phyloP scores from a whole-genome alignment of 37 sponge, comb jelly and placozoan genomes.

The Bolinopsis microptera region DNA sequence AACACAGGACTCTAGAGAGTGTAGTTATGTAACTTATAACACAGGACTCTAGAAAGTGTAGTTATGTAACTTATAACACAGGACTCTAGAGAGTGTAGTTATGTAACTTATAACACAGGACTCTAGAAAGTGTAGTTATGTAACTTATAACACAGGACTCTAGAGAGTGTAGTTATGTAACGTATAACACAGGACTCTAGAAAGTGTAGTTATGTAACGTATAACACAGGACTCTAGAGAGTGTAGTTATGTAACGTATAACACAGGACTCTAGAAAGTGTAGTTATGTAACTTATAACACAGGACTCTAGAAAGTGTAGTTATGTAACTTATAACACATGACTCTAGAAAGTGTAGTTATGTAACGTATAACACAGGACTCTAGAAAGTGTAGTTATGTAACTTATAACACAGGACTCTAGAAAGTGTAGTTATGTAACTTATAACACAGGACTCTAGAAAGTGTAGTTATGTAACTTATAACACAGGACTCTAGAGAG shows the following conservation, averaged over 20 bases:
- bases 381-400: too few species aligned
- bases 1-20: too few species aligned
- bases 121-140: too few species aligned
- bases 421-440: not conserved
- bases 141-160: not conserved
- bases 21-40: not conserved
- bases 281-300: not conserved
- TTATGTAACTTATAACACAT: not conserved
- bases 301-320: too few species aligned
- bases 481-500: too few species aligned
- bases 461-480: not conserved
- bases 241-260: not conserved
- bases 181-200: not conserved
- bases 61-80: not conserved
- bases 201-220: not conserved
- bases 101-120: not conserved
- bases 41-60: too few species aligned
- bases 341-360: too few species aligned
- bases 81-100: too few species aligned
- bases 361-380: not conserved
- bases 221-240: too few species aligned
- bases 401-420: not conserved
- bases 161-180: not conserved
- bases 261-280: too few species aligned
- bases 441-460: not conserved